Evolutionary conservation across 2,888 invertebrate species (phyloP), one percentile per base, ranked within the genome.

Genomic region (Sericinus montela): DNA sequence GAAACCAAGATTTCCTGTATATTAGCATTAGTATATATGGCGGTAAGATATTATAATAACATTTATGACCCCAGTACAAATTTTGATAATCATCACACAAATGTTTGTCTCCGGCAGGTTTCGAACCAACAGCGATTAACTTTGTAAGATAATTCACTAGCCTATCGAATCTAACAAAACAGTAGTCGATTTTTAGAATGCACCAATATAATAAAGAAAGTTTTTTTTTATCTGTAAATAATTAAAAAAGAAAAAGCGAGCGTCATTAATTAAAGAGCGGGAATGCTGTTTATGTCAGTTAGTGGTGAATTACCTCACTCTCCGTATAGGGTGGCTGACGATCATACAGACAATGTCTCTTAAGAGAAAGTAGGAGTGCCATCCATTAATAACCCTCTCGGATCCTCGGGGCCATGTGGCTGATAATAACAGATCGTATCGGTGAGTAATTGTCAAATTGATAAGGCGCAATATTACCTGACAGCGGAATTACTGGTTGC

Each of bases 351-450:
- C 76, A 81, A 81, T 80, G 65, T 65, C 67, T 65, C 62, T 1
- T 32, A 52, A 57, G 83, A 72, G 85, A 86, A 86, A 85, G 83
- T 74, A 63, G 32, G 5, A 13, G 25, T 6, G 8, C 62, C 68
- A 60, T 66, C 64, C 77, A 83, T 84, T 82, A 80, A 83, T 80
- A 40, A 73, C 72, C 62, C 59, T 68, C 54, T 52, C 59, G 62
- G 66, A 69, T 67, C 76, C 77, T 59, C 66, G 55, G 69, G 79
- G 73, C 68, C 69, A 72, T 74, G 78, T 69, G 75, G 69, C 69
- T 70, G 64, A 59, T 75, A 81, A 80, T 80, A 80, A 77, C 80
- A 75, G 69, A 81, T 75, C 72, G 67, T 69, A 67, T 68, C 66
- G 60, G 36, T 66, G 65, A 58, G 61, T 75, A 78, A 81, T 80